Evolutionary conservation across 2,888 invertebrate species (phyloP), one percentile per base, ranked within the genome.

Genomic region (Drosophila limbata): DNA sequence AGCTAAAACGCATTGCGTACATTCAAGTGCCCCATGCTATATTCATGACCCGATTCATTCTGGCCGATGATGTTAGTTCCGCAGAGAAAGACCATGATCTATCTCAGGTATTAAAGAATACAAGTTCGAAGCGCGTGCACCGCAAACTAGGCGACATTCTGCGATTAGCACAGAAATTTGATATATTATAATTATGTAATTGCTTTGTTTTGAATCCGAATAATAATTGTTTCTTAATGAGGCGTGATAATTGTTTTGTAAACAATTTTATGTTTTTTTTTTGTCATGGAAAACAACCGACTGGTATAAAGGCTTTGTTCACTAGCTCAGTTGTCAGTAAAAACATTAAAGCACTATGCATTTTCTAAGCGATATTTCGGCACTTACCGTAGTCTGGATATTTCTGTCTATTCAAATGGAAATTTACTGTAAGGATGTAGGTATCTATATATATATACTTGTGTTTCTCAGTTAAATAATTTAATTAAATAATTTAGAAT

Each of bases 41-140:
- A 31, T 88, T 88, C 33, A 85, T 82, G 86, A 83, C 77, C 4
- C 67, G 88, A 35, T 82, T 82, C 10, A 88, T 82, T 15, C 40
- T 88, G 39, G 82, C 88, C 13, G 73, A 83, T 35, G 51, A 53
- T 13, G 35, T 45, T 9, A 28, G 25, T 33, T 8, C 33, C 5
- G 9, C 31, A 1, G 39, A 55, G 11, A 53, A 64, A 5, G 42
- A 60, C 6, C 37, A 42, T 5, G 51, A 79, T 31, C 56, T 82
- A 39, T 35, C 45, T 8, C 51, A 82, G 35, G 64, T 82, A n/a
- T 33, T 82, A 13, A 79, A 44, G 42, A 69, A 51, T 10, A 60
- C 61, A 11, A 68, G 66, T 10, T 85, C 88, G 6, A 52, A 70
- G 9, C 86, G 77, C 8, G 73, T 82, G 19, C 53, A 57, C 13